Percentiles rank a stretch among this genome's conserved stretches.
Evolutionary conservation across 2,113 vertebrate species (phyloP).

Genomic region (Furnarius figulus): DNA sequence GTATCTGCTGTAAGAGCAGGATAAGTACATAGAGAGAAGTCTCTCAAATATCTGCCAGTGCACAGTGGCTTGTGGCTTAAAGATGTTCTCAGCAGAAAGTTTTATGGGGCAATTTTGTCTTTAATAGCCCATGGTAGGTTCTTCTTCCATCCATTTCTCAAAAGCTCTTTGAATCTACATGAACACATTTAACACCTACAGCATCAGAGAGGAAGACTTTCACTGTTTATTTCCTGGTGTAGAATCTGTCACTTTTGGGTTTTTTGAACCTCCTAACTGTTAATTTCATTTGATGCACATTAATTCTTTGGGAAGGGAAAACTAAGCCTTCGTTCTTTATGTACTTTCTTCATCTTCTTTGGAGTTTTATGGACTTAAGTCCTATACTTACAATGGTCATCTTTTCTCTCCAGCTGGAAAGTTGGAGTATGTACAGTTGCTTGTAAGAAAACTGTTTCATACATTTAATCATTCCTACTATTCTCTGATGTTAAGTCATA

Average conservation of each 20-base stretch:
- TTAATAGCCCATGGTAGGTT: background rate
- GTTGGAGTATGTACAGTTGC: background rate
- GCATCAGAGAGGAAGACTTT: background rate
- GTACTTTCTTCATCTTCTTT: background rate
- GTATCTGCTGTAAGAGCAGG: background rate
- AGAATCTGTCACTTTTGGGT: background rate
- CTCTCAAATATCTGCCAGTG: background rate
- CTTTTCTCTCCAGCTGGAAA: background rate
- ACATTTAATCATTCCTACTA: background rate
- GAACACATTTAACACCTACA: background rate
- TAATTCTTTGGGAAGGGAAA: background rate
- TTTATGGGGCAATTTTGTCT: background rate
- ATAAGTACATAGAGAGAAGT: background rate
- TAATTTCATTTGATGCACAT: background rate
- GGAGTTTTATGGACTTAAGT: background rate
- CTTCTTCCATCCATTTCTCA: background rate
- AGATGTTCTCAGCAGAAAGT: background rate
- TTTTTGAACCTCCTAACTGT: background rate
- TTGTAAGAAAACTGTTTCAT: background rate
- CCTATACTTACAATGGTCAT: background rate
- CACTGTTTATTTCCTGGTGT: background rate
- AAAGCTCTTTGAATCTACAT: background rate
- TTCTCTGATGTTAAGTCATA: background rate
- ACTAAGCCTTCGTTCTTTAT: background rate
- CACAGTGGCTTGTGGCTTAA: background rate